Percentiles rank a stretch among this genome's conserved stretches.
Conservation (phyloP, 1,140 invertebrate species). For the Drosophila grimshawi region DNA sequence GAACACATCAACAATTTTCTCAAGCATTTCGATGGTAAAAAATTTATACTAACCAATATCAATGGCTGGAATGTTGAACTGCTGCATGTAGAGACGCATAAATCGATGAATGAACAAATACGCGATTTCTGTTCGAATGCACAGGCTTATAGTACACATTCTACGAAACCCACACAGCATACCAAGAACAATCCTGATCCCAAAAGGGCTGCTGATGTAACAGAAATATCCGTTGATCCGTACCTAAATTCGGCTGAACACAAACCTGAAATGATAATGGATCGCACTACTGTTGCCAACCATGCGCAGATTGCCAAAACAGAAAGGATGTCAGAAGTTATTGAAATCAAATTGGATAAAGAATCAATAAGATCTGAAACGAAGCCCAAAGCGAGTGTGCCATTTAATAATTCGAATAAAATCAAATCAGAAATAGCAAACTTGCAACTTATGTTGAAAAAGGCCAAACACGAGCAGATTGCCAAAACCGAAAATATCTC, state of each 20-base stretch:
- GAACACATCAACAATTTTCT: constrained; percentile 28
- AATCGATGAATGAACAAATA: constrained; percentile 47
- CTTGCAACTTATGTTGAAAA: not conserved
- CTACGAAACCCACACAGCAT: not conserved
- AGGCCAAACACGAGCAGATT: no score
- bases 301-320: no score
- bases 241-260: not conserved
- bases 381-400: not conserved
- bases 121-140: constrained; percentile 21
- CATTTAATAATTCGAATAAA: no score
- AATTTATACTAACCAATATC: constrained; percentile 17
- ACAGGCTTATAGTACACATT: not conserved
- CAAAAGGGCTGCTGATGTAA: not conserved
- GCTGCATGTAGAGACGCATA: constrained; percentile 6
- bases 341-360: no score
- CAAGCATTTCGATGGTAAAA: constrained; percentile 25
- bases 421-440: not conserved
- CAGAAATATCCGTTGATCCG: not conserved
- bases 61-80: constrained; percentile 39
- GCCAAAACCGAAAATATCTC: not conserved
- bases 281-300: no score
- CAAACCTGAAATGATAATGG: not conserved
- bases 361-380: no score
- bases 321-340: no score
- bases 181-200: not conserved